Evolutionary conservation across 2,888 invertebrate genomes (phyloP), one percentile per base, ranked within the genome.

Genomic region (Phalera bucephala): DNA sequence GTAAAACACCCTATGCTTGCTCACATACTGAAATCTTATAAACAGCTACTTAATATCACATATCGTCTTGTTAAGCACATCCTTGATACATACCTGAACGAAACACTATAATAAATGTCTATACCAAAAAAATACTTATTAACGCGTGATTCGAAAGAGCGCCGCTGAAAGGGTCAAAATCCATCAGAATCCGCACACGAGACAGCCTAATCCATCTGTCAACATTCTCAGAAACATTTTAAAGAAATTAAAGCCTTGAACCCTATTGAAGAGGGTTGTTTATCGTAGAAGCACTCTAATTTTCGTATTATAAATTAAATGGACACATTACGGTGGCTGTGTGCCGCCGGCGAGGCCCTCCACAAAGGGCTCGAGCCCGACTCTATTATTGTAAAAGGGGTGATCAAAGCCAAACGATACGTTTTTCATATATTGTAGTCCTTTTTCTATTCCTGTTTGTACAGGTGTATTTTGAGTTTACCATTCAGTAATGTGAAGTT

Each of bases 381-480:
- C 70, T 78, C 73, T 78, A 83, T 83, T 86, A 85, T 86, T 82
- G 85, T 82, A 83, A 83, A 83, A 77, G 82, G 84, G 79, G 75
- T 79, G 88, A 84, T 87, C 86, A 86, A 86, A 86, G 85, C 75
- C 72, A 69, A 71, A 68, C 76, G 78, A 78, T 78, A 82, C 69
- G 82, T 77, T 77, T 72, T 73, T 75, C 70, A 70, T 75, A 75
- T 72, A 77, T 74, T 75, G 76, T 77, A 71, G 61, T 73, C 70
- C 69, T 64, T 72, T 73, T 78, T 65, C 68, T 70, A 65, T 76
- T 72, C 68, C 67, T 76, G 70, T 81, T 76, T 80, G 66, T 71
- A 64, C 75, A 80, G 74, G 73, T 81, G 70, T 76, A 43, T 40
- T 72, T 68, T 51, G 63, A 57, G 54, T 54, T 68, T 54, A 57